A percentile compares a stretch with the other conserved stretches of the same genome.
These are phyloP conservation scores for Chelonia mydas DNA, from an alignment of 2,797 vertebrate genomes.

Conservation along the genomic window DNA sequence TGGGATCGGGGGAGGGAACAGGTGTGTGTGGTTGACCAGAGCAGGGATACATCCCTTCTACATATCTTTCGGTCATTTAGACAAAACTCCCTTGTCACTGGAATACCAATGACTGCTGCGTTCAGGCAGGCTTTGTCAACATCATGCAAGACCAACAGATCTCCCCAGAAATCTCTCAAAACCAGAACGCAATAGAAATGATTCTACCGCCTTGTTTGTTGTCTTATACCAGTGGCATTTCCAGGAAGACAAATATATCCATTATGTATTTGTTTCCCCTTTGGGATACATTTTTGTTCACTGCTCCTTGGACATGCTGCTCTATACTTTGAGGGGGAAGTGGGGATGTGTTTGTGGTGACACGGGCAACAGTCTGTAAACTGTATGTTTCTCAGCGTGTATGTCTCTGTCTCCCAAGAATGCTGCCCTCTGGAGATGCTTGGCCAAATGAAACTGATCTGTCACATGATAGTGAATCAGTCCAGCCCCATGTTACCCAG, in stretches of 20 bases:
- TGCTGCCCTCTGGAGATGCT: slow-evolving; percentile 47
- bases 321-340: background rate
- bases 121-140: slow-evolving; percentile 39
- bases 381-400: background rate
- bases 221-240: slow-evolving; percentile 46
- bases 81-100: background rate
- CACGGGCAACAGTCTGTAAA: slow-evolving; percentile 42
- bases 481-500: background rate
- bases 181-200: slow-evolving; percentile 40
- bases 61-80: background rate
- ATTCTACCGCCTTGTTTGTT: slow-evolving; percentile 9
- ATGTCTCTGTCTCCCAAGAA: slow-evolving; percentile 28
- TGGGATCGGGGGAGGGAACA: background rate
- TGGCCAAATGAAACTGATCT: slow-evolving; percentile 56
- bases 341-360: slow-evolving; percentile 30
- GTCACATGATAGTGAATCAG: slow-evolving; percentile 7
- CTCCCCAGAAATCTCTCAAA: slow-evolving; percentile 55
- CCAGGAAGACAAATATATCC: slow-evolving; percentile 65
- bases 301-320: slow-evolving; percentile 46
- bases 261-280: slow-evolving; percentile 58
- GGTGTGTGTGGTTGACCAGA: background rate
- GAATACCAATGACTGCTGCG: background rate
- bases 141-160: slow-evolving; percentile 42
- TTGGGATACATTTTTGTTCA: slow-evolving; percentile 46
- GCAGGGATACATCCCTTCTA: background rate